Base-by-base conservation (phyloP, 2,797 vertebrate species). In the Acropternis orthonyx region DNA sequence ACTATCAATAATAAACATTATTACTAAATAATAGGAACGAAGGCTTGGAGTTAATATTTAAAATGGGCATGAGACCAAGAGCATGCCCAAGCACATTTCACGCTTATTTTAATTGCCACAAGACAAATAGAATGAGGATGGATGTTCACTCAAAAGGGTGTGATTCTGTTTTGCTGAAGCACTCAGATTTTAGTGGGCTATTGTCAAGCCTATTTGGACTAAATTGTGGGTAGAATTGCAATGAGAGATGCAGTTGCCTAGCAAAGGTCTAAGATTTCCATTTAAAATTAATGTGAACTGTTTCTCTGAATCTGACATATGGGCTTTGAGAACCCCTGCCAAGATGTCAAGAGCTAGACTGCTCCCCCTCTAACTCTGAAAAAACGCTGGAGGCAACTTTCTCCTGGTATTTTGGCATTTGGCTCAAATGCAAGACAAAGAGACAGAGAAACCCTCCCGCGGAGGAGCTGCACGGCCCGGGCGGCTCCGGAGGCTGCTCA, bases 251-350 rank as follows among this genome's bases (percentile, higher is more conserved):
- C 7, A 95, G 95, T 95, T 96, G 93, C 96, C 93, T 96, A 95
- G 94, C 96, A 95, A 94, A 96, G 93, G 96, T 95, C 95, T 95
- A 68, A 68, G 91, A 96, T 97, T 96, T 94, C 93, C 95, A 94
- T 97, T 94, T 96, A 92, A 97, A 97, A 97, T 94, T 83, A 96
- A 96, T 92, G 92, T 94, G 84, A 96, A 92, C 93, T 91, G 92
- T 85, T 94, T 82, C 90, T 58, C 89, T 83, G 37, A 68, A 54
- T 89, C 78, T 94, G 95, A 94, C 96, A 97, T 96, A 96, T 96
- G 95, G 95, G 94, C 92, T 95, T 19, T 68, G 89, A 83, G 95
- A 95, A 83, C 39, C 93, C 92, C 95, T 93, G 95, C 96, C 95
- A 97, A 96, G 93, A 96, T 96, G 91, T 92, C 93, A 88, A 75